Conservation (phyloP, 2,888 invertebrate genomes). For the Cantharis nigra region DNA sequence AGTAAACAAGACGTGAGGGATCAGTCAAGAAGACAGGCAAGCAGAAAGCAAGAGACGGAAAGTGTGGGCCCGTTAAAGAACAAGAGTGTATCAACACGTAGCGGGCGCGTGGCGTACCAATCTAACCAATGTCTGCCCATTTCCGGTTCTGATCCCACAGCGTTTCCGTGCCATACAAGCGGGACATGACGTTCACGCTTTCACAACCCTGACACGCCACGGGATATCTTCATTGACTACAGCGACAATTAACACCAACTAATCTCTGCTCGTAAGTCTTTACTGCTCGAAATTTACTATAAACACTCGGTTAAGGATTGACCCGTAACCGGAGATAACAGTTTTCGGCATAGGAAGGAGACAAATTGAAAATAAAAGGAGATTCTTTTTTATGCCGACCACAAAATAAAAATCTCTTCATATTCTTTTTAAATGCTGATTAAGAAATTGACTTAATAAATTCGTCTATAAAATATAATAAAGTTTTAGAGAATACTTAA, state of each 20-base stretch:
- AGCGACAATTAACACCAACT: conserved; percentile 44
- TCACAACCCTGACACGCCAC: conserved; percentile 38
- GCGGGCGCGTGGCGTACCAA: conserved; percentile 49
- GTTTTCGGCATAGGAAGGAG: neutral
- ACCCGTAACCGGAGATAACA: neutral
- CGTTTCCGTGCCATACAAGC: conserved; percentile 49
- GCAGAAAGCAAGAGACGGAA: conserved; percentile 32
- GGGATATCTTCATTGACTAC: conserved; percentile 48
- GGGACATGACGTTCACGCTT: conserved; percentile 47
- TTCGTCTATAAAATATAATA: conserved; percentile 9
- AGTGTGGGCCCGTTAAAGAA: conserved; percentile 38
- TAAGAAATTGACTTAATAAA: conserved; percentile 2
- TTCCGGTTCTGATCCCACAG: conserved; percentile 49
- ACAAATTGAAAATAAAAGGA: neutral
- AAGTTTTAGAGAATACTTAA: conserved; percentile 13
- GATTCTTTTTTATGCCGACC: neutral
- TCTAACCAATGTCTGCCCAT: conserved; percentile 53
- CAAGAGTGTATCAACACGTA: conserved; percentile 50
- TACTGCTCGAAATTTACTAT: conserved; percentile 23
- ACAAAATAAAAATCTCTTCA: neutral
- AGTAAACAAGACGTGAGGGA: conserved; percentile 50
- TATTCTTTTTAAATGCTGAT: neutral
- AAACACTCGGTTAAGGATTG: neutral
- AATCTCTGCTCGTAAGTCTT: conserved; percentile 34
- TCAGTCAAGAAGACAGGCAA: conserved; percentile 36